Conservation (phyloP, 2,888 invertebrate species). For the Drosophila demipolita region DNA sequence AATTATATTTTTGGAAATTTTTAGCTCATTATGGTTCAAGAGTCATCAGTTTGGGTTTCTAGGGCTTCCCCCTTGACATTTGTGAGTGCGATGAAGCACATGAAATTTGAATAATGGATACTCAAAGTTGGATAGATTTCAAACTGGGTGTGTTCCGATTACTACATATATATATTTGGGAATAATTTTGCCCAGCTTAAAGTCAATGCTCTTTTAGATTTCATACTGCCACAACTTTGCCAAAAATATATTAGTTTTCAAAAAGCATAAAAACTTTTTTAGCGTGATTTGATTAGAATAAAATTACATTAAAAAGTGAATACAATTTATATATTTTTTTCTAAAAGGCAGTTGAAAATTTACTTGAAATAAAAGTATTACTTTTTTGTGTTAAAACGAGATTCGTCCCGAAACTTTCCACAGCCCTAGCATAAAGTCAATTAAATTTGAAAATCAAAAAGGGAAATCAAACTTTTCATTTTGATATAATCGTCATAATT, state of each 20-base stretch:
- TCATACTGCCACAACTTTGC: background rate
- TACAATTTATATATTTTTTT: too few relatives aligned
- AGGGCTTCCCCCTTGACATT: conserved; percentile 9
- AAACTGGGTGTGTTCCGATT: conserved; percentile 35
- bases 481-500: background rate
- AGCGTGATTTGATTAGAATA: background rate
- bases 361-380: background rate
- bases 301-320: background rate
- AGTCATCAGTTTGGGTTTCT: conserved; percentile 26
- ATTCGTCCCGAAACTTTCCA: background rate
- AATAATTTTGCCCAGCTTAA: background rate
- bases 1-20: conserved; percentile 19
- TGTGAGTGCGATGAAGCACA: conserved; percentile 20
- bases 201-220: background rate
- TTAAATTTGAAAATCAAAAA: background rate
- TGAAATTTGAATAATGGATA: conserved; percentile 14
- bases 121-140: conserved; percentile 10
- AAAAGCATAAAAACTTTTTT: background rate
- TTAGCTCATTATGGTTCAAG: conserved; percentile 21
- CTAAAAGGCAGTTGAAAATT: background rate
- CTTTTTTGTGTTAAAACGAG: background rate
- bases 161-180: conserved; percentile 3
- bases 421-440: background rate
- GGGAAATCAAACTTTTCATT: background rate
- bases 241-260: background rate